These are phyloP conservation scores for Montipora capitata DNA, from an alignment of 92 coral and sea anemone species.

Conservation along the genomic window DNA sequence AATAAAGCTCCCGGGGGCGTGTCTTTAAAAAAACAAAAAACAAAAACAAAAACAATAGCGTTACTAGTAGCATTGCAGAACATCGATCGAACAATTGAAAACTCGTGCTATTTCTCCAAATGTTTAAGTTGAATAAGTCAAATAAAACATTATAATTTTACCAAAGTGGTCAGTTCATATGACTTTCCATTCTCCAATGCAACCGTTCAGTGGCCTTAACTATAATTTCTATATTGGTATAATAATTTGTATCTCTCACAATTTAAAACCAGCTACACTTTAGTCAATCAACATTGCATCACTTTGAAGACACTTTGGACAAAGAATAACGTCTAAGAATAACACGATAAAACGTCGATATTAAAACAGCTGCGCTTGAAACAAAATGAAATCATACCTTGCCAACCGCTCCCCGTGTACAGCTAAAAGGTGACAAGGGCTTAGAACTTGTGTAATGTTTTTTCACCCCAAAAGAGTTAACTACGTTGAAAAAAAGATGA, in stretches of 20 bases:
- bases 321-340: neutral
- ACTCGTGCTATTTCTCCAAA: too few species aligned
- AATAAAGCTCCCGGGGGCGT: too few species aligned
- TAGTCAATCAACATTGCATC: neutral
- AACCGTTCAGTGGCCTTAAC: too few species aligned
- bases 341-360: neutral
- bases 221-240: too few species aligned
- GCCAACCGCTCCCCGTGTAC: too few species aligned
- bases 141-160: too few species aligned
- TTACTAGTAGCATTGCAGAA: too few species aligned
- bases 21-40: neutral
- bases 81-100: too few species aligned
- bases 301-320: neutral
- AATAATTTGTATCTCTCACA: neutral
- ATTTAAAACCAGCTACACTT: neutral
- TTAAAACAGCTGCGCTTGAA: slow-evolving; percentile 18
- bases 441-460: neutral
- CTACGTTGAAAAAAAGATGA: neutral
- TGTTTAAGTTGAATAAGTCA: too few species aligned
- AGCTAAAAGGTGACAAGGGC: neutral
- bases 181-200: too few species aligned
- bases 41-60: neutral
- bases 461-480: neutral
- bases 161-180: too few species aligned
- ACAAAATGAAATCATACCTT: too few species aligned